Conservation (phyloP, 2,113 vertebrate species). For the Odontesthes bonariensis region DNA sequence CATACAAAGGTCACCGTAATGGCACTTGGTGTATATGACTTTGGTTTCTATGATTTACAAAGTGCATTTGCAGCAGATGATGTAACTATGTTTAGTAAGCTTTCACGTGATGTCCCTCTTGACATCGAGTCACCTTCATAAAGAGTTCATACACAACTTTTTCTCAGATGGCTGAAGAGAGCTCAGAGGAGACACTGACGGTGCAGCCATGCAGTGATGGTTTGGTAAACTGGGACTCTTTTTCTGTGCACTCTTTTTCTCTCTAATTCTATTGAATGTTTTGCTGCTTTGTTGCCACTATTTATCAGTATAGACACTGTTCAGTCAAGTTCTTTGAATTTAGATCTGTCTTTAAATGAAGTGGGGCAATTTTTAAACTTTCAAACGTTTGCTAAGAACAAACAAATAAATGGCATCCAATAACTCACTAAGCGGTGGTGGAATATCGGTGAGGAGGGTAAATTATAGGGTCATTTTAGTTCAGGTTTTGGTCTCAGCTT, state of each 20-base stretch:
- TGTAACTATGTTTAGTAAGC: background rate
- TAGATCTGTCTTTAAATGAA: no score
- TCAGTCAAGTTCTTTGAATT: no score
- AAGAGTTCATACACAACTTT: background rate
- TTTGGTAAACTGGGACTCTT: constrained; percentile 9
- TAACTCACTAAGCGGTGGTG: background rate
- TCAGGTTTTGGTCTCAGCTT: constrained; percentile 46
- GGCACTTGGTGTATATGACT: no score
- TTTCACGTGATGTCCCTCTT: background rate
- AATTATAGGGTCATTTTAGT: constrained; percentile 7
- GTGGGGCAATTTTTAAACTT: background rate
- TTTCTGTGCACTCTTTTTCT: no score
- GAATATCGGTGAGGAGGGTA: rapidly evolving
- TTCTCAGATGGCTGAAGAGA: background rate
- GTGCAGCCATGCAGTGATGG: background rate
- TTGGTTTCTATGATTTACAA: no score
- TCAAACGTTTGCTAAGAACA: background rate
- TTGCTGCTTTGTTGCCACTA: no score
- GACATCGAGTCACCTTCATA: background rate
- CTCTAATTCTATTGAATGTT: no score
- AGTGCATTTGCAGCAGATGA: background rate
- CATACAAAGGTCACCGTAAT: no score
- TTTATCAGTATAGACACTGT: no score
- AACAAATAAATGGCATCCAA: constrained; percentile 16
- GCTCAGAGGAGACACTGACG: background rate